Conservation (phyloP, 2,797 vertebrate genomes). For the Polyboroides typus region DNA sequence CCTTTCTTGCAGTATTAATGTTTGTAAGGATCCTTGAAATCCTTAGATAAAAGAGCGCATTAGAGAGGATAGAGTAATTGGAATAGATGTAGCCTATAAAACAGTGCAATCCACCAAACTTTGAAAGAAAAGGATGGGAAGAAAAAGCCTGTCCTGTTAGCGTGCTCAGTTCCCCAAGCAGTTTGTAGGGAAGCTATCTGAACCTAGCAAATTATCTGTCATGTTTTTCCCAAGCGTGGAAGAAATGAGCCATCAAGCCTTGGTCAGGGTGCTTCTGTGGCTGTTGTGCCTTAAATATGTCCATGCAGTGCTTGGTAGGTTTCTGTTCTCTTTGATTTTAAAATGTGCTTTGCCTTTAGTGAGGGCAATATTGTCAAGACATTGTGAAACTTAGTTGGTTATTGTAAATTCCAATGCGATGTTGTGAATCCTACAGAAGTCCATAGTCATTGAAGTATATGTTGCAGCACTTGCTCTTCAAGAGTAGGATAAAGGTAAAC, state of each 20-base stretch:
- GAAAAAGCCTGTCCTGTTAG: not conserved
- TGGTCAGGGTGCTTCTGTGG: not conserved
- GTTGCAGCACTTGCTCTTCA: not conserved
- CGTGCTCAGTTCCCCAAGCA: not conserved
- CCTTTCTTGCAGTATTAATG: not conserved
- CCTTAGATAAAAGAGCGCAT: slow-evolving; percentile 17
- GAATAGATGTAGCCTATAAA: slow-evolving; percentile 1
- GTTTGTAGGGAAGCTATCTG: not conserved
- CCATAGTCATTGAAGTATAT: not conserved
- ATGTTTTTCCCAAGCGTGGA: not conserved
- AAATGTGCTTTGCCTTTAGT: not conserved
- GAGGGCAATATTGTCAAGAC: not conserved
- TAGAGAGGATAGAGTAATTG: not conserved
- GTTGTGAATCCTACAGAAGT: not conserved
- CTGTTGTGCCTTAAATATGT: not conserved
- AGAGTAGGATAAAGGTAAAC: not conserved
- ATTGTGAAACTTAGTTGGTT: not conserved
- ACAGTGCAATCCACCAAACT: not conserved
- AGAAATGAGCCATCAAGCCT: not conserved
- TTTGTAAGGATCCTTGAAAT: slow-evolving; percentile 51
- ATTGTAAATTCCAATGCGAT: not conserved
- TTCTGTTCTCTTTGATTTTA: not conserved
- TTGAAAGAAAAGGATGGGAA: not conserved
- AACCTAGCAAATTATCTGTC: not conserved
- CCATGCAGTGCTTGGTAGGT: not conserved